phyloP scores from a whole-genome alignment of 35 echinoderm and acorn worm species.

The Lytechinus variegatus region DNA sequence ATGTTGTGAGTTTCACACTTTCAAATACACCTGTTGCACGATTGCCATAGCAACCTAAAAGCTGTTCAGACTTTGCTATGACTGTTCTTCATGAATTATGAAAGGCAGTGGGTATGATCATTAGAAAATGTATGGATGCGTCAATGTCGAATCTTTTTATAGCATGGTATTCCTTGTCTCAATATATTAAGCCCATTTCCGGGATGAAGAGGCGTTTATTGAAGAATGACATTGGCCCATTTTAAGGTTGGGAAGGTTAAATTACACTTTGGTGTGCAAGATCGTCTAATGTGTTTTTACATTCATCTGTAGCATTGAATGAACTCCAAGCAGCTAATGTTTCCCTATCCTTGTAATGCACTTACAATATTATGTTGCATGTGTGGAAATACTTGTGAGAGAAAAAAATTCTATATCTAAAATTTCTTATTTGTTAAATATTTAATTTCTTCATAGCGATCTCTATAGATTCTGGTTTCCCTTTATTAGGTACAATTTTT shows the following conservation, averaged over 20 bases:
- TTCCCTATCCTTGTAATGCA: neutral
- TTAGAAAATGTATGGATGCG: neutral
- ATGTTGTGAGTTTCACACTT: neutral
- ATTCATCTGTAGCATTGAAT: neutral
- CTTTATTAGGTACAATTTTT: too few relatives aligned
- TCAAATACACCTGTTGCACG: slow-evolving; percentile 8
- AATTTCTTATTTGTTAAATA: neutral
- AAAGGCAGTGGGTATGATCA: neutral
- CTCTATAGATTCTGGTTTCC: neutral
- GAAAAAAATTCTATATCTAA: neutral
- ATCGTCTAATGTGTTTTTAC: too few relatives aligned
- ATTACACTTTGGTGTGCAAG: too few relatives aligned
- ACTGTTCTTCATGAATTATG: slow-evolving; percentile 24
- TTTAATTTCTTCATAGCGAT: neutral
- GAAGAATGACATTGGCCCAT: neutral
- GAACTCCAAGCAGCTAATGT: neutral
- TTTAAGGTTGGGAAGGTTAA: neutral
- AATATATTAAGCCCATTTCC: neutral
- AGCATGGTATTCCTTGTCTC: slow-evolving; percentile 9
- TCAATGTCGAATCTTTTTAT: neutral
- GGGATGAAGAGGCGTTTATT: neutral
- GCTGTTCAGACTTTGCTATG: slow-evolving; percentile 17
- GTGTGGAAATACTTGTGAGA: neutral
- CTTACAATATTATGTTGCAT: neutral
- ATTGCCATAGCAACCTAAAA: slow-evolving; percentile 13